phyloP scores from a whole-genome alignment of 1,140 invertebrate genomes.

The Leptinotarsa undecemlineata region DNA sequence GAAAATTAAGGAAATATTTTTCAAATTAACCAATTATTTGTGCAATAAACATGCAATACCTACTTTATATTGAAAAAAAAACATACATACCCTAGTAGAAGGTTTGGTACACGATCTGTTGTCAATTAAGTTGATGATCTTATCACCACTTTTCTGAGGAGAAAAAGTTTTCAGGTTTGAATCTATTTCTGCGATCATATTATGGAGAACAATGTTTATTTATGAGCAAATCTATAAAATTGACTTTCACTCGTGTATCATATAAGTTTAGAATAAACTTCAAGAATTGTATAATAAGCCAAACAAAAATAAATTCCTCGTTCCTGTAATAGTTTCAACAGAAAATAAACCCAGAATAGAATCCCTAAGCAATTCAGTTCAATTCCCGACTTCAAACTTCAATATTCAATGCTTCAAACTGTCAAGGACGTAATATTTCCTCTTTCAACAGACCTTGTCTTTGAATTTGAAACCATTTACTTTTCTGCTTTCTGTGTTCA shows the following conservation, averaged over 20 bases:
- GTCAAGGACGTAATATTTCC: too few relatives aligned
- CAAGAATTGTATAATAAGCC: too few relatives aligned
- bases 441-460: too few relatives aligned
- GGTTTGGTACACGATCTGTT: conserved; percentile 36
- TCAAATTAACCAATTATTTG: not conserved
- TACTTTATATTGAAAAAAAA: not conserved
- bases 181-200: conserved; percentile 33
- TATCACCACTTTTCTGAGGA: conserved; percentile 24
- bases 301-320: too few relatives aligned
- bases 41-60: not conserved
- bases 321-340: too few relatives aligned
- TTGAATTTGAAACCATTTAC: too few relatives aligned
- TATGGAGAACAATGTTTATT: not conserved
- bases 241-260: not conserved
- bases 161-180: conserved; percentile 23
- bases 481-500: too few relatives aligned
- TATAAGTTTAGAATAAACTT: too few relatives aligned
- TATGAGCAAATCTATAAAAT: not conserved
- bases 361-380: too few relatives aligned
- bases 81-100: conserved; percentile 30
- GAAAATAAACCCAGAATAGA: too few relatives aligned
- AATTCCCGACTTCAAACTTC: too few relatives aligned
- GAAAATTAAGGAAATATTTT: not conserved
- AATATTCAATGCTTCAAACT: too few relatives aligned
- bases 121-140: conserved; percentile 32